Evolutionary conservation across 2,113 vertebrate species (phyloP), one percentile per base, ranked within the genome.

Genomic region (Corydoras sp.): DNA sequence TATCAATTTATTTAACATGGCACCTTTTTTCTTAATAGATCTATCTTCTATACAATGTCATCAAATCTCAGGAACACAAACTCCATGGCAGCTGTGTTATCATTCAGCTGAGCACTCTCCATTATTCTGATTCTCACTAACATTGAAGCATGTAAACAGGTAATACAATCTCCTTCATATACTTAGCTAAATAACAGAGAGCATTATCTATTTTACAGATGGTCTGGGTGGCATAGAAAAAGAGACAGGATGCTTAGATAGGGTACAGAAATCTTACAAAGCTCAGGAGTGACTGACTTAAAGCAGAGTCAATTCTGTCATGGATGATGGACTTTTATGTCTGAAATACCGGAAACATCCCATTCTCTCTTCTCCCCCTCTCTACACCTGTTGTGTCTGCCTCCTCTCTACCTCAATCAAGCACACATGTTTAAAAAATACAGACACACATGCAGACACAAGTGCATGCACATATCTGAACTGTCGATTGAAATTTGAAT

Each of bases 331-430:
- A 69, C 48, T 62, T 79, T 65, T 75, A 68, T 60, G 72, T 68
- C 49, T 30, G 63, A 75, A 62, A 58, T 70, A 30, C 73, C 32
- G 62, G 66, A 65, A 69, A 65, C 58, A 71, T 68, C 65, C 32
- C 49, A 31, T 63, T 73, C 68, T 73, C 71, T 77, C 61, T 53
- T 54, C 65, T 54, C 68, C 69, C 73, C 68, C 65, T 75, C 69
- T 61, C 60, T 24, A 72, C 81, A 83, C 81, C 77, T 81, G 77
- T 62, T 76, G 43, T 30, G 62, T 60, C 74, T 69, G 63, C 60
- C 58, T 76, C 51, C 61, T 60, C 30, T 76, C 63, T 60, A 72
- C 55, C 68, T 58, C 18, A 13, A 11, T 59, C 35, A 71, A 63
- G 58, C 71, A 48, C 65, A 69, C 43, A 24, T 24, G 65, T 65